Evolutionary conservation across 2,888 invertebrate genomes (phyloP).

Genomic region (Tromatobia lineatoria): DNA sequence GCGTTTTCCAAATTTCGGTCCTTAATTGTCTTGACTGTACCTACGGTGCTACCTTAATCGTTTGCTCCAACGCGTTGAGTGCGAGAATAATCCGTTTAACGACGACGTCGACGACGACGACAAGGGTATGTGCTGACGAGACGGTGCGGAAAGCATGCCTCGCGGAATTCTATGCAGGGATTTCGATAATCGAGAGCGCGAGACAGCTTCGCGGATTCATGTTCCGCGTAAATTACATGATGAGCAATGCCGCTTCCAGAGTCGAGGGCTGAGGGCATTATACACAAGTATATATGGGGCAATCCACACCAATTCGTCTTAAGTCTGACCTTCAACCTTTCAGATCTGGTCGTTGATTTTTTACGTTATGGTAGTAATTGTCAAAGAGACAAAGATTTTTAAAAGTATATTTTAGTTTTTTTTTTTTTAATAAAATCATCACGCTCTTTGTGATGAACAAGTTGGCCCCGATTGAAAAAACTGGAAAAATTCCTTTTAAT

Average conservation of each 20-base stretch:
- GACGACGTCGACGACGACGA: conserved; percentile 17
- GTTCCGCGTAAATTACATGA: conserved; percentile 5
- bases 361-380: too few species aligned
- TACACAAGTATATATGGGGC: background rate
- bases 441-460: too few species aligned
- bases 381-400: too few species aligned
- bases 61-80: conserved; percentile 33
- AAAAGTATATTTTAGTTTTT: too few species aligned
- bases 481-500: too few species aligned
- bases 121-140: conserved; percentile 5
- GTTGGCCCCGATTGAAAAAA: too few species aligned
- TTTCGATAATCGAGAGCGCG: conserved; percentile 42
- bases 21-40: too few species aligned
- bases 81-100: conserved; percentile 37
- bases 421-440: too few species aligned
- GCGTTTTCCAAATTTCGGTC: background rate
- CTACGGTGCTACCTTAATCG: background rate
- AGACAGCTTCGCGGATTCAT: conserved; percentile 33
- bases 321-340: too few species aligned
- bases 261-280: background rate
- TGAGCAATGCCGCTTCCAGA: background rate
- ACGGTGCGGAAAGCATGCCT: conserved; percentile 2
- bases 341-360: too few species aligned
- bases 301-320: too few species aligned
- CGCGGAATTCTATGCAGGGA: conserved; percentile 32